These are phyloP conservation scores for Otolemur crassicaudatus DNA, from an alignment of 2,797 vertebrate genomes.

Conservation along the genomic window DNA sequence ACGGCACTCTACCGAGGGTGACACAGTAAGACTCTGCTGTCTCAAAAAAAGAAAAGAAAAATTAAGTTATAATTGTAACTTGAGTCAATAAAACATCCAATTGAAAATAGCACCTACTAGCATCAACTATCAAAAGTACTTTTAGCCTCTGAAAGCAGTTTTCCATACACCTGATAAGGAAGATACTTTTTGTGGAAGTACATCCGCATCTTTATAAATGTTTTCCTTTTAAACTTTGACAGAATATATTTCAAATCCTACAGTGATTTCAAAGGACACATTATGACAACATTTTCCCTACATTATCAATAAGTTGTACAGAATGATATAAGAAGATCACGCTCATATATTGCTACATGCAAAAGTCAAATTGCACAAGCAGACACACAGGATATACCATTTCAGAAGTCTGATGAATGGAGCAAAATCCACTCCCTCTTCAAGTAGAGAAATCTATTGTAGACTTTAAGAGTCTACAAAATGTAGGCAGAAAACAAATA, in stretches of 20 bases:
- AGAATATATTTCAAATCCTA: neutral
- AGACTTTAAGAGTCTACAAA: conserved; percentile 41
- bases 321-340: conserved; percentile 8
- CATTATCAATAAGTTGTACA: neutral
- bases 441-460: conserved; percentile 43
- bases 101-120: neutral
- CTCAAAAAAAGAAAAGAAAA: neutral
- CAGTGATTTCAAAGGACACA: conserved; percentile 41
- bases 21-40: too few relatives aligned
- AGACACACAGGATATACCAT: neutral
- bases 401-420: conserved; percentile 51
- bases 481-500: neutral
- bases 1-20: too few relatives aligned
- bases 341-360: conserved; percentile 23
- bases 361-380: conserved; percentile 15
- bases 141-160: neutral
- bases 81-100: conserved; percentile 30
- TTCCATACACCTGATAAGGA: neutral
- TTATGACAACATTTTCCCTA: neutral
- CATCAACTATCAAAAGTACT: neutral
- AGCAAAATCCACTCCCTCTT: conserved; percentile 30
- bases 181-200: neutral
- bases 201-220: conserved; percentile 16
- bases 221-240: conserved; percentile 60
- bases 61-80: neutral